Percentiles rank a stretch among this genome's conserved stretches.
Conservation (phyloP, 2,113 vertebrate genomes). For the Tyto alba region DNA sequence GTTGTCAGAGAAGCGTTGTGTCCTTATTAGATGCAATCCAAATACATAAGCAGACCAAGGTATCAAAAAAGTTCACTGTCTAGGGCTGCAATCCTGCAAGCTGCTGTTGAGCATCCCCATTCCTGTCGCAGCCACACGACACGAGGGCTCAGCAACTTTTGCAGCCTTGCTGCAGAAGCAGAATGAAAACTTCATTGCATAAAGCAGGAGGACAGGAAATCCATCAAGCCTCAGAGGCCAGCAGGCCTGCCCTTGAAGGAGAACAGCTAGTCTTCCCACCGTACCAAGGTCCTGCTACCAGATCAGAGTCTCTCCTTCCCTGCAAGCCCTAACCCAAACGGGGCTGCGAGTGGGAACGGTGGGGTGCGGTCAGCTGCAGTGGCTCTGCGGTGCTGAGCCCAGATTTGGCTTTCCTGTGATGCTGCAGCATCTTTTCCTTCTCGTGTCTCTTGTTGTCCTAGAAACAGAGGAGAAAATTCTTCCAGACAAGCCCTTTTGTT, state of each 20-base stretch:
- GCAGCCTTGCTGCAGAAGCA: background rate
- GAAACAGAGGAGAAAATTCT: constrained; percentile 50
- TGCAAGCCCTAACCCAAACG: background rate
- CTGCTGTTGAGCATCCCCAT: background rate
- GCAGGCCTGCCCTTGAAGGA: background rate
- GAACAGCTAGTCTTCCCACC: background rate
- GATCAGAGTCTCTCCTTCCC: background rate
- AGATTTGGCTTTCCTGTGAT: background rate
- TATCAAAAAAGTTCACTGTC: background rate
- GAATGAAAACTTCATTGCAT: background rate
- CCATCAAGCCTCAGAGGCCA: background rate
- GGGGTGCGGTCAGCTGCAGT: background rate
- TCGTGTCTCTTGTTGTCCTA: constrained; percentile 54
- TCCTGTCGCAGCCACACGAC: background rate
- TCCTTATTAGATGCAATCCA: background rate
- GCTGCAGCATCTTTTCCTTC: constrained; percentile 22
- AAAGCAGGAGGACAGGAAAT: background rate
- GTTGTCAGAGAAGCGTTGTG: background rate
- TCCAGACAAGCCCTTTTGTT: constrained; percentile 20
- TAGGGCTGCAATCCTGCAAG: background rate
- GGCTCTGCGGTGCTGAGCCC: background rate
- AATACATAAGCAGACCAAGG: rapidly evolving
- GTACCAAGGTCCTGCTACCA: background rate
- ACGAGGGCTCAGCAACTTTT: background rate
- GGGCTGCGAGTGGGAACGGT: background rate